Conservation (phyloP, 1,140 invertebrate species). For the Drosophila varians region DNA sequence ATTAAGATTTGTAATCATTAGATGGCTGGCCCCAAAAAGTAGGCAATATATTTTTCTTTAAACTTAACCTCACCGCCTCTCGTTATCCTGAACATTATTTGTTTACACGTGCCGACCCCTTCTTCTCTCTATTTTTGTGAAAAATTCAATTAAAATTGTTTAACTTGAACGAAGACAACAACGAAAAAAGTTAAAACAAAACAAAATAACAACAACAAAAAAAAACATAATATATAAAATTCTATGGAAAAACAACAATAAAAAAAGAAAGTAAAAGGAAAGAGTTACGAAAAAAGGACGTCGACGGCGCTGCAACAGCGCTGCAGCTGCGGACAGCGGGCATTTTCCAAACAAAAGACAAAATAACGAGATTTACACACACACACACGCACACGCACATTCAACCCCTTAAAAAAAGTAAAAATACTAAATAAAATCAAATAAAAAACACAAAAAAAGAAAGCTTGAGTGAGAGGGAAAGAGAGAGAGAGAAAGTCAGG, state of each 20-base stretch:
- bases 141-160: conserved; percentile 81
- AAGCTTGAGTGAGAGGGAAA: conserved; percentile 19
- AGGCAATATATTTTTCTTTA: conserved; percentile 44
- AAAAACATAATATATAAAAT: conserved; percentile 70
- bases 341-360: conserved; percentile 79
- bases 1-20: no score
- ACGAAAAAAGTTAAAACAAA: conserved; percentile 10
- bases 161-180: conserved; percentile 49
- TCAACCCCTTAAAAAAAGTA: conserved; percentile 30
- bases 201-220: conserved; percentile 47
- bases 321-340: conserved; percentile 48
- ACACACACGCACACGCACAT: conserved; percentile 32
- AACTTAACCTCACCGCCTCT: background rate
- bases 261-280: conserved; percentile 31
- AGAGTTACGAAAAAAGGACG: conserved; percentile 58
- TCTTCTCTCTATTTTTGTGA: conserved; percentile 55
- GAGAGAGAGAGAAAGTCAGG: conserved; percentile 18
- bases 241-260: conserved; percentile 3
- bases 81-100: conserved; percentile 3
- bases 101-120: background rate
- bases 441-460: conserved; percentile 70
- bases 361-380: conserved; percentile 73
- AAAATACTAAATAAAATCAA: conserved; percentile 66
- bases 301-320: conserved; percentile 41
- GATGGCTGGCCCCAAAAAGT: conserved; percentile 17